These are phyloP conservation scores for Epistrophe eligans DNA, from an alignment of 2,888 invertebrate genomes.

Conservation along the genomic window DNA sequence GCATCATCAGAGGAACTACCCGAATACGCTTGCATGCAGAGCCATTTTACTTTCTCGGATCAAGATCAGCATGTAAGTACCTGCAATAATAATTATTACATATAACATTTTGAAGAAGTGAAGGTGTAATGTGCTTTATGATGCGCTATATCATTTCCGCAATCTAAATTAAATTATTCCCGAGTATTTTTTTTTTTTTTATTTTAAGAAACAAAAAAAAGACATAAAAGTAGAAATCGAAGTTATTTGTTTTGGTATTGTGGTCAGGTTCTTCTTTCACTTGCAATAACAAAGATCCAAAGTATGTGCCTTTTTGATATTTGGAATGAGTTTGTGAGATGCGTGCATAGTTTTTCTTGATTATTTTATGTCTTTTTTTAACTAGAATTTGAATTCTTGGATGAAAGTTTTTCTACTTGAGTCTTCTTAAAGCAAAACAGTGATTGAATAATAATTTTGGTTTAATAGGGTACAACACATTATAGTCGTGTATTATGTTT, in stretches of 20 bases:
- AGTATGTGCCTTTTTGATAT: constrained; percentile 55
- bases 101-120: constrained; percentile 3
- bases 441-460: constrained; percentile 70
- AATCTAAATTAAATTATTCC: constrained; percentile 62
- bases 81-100: not conserved
- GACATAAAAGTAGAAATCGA: constrained; percentile 69
- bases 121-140: constrained; percentile 17
- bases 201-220: constrained; percentile 30
- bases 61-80: constrained; percentile 82
- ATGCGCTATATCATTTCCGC: constrained; percentile 41
- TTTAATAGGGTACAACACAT: constrained; percentile 26
- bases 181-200: constrained; percentile 28
- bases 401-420: constrained; percentile 65
- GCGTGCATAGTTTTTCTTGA: constrained; percentile 63
- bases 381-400: constrained; percentile 64
- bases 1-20: constrained; percentile 94
- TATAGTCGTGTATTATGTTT: constrained; percentile 3
- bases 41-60: constrained; percentile 84
- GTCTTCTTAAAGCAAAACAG: constrained; percentile 54
- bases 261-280: constrained; percentile 75
- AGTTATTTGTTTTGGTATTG: constrained; percentile 64
- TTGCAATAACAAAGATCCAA: constrained; percentile 62
- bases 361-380: constrained; percentile 43
- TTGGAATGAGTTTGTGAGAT: constrained; percentile 55
- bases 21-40: constrained; percentile 93